Base-by-base conservation (phyloP, 2,888 invertebrate genomes). In the Crioceris asparagi region DNA sequence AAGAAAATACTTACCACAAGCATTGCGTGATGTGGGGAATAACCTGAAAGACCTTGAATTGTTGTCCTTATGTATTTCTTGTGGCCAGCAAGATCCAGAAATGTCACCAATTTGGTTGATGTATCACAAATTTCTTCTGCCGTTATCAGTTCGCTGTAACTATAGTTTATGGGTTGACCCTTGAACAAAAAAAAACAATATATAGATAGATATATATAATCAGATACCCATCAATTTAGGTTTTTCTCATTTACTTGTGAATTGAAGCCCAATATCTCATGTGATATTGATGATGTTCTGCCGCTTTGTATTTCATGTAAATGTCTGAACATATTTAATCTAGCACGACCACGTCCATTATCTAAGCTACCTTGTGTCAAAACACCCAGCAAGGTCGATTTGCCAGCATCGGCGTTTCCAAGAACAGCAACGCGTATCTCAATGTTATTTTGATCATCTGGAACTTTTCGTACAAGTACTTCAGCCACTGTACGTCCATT, bases 221-320 rank as follows among this genome's bases (percentile, higher is more conserved):
- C n/a, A n/a, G n/a, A n/a, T n/a, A n/a, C n/a, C n/a, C n/a, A n/a
- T n/a, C n/a, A n/a, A n/a, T n/a, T n/a, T n/a, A n/a, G n/a, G n/a
- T n/a, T n/a, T n/a, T n/a, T n/a, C n/a, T n/a, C n/a, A n/a, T 16
- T 27, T 42, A 71, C 79, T 70, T 79, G 71, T 2, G 77, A 75
- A 64, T 93, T 90, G 61, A 98, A 98, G 6, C 97, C 98, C 4
- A 98, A 74, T 48, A 97, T 91, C 69, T 96, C 94, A 59, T 93
- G 92, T 46, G 91, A 91, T 54, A 96, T 86, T 3, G 92, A 93
- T 0, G 92, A 93, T 0, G 96, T 97, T 44, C 93, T 72, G 0
- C 96, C 96, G 11, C 83, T 80, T 61, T 85, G 83, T 37, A 98
- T 90, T 63, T 98, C 98, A 63, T 98, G 98, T 47, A 91, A 71